Evolutionary conservation across 2,113 vertebrate genomes (phyloP).

Genomic region (Myrmecobius fasciatus): DNA sequence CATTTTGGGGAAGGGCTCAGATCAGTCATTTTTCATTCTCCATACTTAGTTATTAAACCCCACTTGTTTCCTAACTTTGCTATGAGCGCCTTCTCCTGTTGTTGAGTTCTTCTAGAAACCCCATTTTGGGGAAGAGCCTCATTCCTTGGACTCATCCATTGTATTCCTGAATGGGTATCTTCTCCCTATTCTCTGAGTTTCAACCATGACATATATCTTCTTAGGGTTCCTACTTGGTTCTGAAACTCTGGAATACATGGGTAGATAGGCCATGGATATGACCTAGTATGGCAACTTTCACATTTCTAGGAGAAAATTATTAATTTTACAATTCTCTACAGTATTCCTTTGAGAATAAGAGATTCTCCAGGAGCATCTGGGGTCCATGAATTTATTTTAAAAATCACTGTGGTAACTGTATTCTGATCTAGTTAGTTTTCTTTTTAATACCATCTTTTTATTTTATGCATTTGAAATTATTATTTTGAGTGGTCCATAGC

Average conservation of each 20-base stretch:
- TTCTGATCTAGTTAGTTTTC: not conserved
- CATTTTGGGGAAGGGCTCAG: not conserved
- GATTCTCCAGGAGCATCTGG: not conserved
- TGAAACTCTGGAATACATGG: not conserved
- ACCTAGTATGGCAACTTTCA: not conserved
- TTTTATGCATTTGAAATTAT: not conserved
- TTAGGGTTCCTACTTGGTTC: not conserved
- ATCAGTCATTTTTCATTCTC: not conserved
- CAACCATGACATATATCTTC: not conserved
- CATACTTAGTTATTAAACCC: not conserved
- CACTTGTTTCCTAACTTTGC: not conserved
- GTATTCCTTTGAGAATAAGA: not conserved
- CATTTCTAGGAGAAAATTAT: not conserved
- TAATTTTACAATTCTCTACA: not conserved
- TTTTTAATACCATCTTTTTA: not conserved
- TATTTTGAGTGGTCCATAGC: not conserved
- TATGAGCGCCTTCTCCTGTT: not conserved
- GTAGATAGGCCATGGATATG: not conserved
- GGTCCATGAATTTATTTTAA: not conserved
- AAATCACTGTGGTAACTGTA: not conserved
- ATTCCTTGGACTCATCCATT: not conserved
- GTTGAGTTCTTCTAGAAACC: not conserved
- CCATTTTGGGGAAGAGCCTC: not conserved
- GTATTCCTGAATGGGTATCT: not conserved
- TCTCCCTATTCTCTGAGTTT: not conserved